A percentile compares a stretch with the other conserved stretches of the same genome.
Conservation (phyloP, 1,140 invertebrate genomes). For the Brachionus manjavacas region DNA sequence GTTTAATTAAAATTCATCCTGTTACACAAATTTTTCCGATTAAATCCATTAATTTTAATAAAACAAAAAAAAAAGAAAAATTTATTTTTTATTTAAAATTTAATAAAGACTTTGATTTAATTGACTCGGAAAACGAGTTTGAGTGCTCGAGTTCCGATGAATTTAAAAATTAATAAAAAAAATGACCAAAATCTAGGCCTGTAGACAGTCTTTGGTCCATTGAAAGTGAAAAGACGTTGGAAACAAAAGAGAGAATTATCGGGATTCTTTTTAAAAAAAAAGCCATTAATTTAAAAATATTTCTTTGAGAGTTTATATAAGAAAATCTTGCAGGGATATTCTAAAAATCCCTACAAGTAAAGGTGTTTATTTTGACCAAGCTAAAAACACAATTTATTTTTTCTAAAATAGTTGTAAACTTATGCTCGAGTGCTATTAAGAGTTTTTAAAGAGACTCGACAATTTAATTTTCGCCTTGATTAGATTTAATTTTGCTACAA, state of each 20-base stretch:
- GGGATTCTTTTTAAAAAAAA: not conserved
- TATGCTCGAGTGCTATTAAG: not conserved
- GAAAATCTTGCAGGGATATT: not conserved
- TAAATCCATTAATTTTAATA: not conserved
- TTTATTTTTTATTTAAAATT: not conserved
- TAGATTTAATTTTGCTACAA: not conserved
- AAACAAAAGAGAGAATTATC: not conserved
- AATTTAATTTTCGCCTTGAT: not conserved
- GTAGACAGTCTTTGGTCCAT: not conserved
- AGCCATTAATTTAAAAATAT: not conserved
- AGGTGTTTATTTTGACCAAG: conserved; percentile 2
- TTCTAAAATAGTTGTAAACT: not conserved
- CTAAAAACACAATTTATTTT: not conserved
- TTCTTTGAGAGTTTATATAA: not conserved
- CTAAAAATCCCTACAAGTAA: not conserved
- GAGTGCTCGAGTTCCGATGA: not conserved
- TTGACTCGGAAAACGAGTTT: not conserved
- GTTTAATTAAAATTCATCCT: not conserved
- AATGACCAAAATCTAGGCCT: not conserved
- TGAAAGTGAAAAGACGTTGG: not conserved
- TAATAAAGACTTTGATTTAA: not conserved
- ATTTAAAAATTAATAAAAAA: not conserved
- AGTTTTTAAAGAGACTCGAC: not conserved
- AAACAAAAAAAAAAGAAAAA: not conserved
- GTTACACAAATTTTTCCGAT: not conserved